Evolutionary conservation across 2,113 vertebrate species (phyloP), one percentile per base, ranked within the genome.

Genomic region (Entomyzon cyanotis): DNA sequence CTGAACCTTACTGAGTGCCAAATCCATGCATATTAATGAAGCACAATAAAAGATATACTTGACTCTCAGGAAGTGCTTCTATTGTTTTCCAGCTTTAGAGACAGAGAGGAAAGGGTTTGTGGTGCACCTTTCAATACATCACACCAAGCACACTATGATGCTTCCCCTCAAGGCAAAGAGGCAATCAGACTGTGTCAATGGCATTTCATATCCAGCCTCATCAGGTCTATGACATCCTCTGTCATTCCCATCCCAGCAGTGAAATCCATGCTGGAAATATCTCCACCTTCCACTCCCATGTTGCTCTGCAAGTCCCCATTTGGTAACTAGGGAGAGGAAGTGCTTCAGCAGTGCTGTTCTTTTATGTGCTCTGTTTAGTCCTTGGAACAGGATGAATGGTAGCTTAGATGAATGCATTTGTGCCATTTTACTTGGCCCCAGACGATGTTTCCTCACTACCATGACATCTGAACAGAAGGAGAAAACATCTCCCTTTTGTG

Each of bases 391-490:
- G 98, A 99, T 99, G 98, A 99, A 99, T 99, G 98, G 98, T 98
- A 97, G 97, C 96, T 98, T 98, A 98, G 98, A 99, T 98, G 98
- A 99, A 99, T 99, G 98, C 98, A 98, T 98, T 98, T 98, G 98
- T 98, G 98, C 98, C 98, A 98, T 98, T 98, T 98, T 98, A 98
- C 98, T 98, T 98, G 98, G 98, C 98, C 98, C 97, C 97, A 98
- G 98, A 98, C 96, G 96, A 98, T 98, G 98, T 99, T 98, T 98
- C 98, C 98, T 99, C 98, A 99, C 98, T 99, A 98, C 99, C 99
- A 99, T 99, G 99, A 99, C 99, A 99, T 99, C 99, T 99, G 98
- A 99, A 99, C 99, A 99, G 99, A 99, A 99, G 98, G 99, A 98
- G 98, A 99, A 99, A 99, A 98, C 99, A 99, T 99, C 99, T 98